These are phyloP conservation scores for Clavelina lepadiformis DNA, from an alignment of 23 tunicate genomes.

Conservation along the genomic window DNA sequence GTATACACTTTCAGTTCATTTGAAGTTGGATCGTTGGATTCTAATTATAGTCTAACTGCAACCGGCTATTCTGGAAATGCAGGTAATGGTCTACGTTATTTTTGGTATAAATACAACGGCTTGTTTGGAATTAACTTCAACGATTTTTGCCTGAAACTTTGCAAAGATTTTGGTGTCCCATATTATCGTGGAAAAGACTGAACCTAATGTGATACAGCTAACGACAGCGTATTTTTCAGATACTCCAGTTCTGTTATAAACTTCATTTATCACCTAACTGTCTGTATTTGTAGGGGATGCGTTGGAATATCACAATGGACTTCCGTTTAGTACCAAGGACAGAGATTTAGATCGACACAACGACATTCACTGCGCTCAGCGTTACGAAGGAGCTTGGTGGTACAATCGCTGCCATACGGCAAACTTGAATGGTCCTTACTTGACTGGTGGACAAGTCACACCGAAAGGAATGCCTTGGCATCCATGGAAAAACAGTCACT, in stretches of 20 bases:
- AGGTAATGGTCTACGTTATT: too few species aligned
- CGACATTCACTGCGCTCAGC: conserved; percentile 9
- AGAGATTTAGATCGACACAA: not conserved
- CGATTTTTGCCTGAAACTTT: too few species aligned
- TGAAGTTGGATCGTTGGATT: not conserved
- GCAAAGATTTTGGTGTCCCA: too few species aligned
- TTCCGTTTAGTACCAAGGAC: not conserved
- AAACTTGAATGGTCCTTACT: not conserved
- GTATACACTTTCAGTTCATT: conserved; percentile 18
- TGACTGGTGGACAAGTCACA: not conserved
- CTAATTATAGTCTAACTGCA: conserved; percentile 3
- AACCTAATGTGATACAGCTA: too few species aligned
- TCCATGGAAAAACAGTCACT: not conserved
- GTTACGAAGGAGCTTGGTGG: not conserved
- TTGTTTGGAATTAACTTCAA: too few species aligned
- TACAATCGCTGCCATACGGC: not conserved
- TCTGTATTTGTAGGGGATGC: not conserved
- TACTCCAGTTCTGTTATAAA: too few species aligned
- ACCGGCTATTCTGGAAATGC: conserved; percentile 25
- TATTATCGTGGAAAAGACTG: too few species aligned
- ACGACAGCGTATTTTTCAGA: too few species aligned
- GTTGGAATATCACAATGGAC: not conserved
- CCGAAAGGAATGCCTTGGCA: not conserved
- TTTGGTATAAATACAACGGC: too few species aligned
- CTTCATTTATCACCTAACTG: too few species aligned